phyloP scores from a whole-genome alignment of 2,888 invertebrate genomes.

The Hydrotaea diabolus region DNA sequence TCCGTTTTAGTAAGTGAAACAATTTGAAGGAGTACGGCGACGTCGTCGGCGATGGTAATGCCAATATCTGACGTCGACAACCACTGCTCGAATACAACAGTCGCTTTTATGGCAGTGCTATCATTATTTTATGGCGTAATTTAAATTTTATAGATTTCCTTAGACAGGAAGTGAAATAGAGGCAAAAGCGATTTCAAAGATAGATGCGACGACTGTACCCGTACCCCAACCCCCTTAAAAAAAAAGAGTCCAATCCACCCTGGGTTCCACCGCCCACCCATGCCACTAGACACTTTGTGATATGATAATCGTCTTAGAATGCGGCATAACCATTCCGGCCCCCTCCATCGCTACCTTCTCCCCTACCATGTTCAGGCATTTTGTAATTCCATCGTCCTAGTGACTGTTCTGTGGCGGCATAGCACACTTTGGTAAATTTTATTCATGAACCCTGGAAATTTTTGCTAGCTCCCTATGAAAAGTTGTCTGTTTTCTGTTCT shows the following conservation, averaged over 20 bases:
- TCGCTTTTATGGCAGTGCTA: slow-evolving; percentile 30
- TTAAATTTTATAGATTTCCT: slow-evolving; percentile 65
- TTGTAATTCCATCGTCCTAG: neutral
- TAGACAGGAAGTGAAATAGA: slow-evolving; percentile 52
- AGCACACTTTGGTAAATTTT: neutral
- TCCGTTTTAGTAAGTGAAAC: slow-evolving; percentile 49
- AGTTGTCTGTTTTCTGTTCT: neutral
- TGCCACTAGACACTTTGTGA: neutral
- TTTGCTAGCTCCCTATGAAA: neutral
- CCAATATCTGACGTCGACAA: no score
- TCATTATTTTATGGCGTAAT: slow-evolving; percentile 57
- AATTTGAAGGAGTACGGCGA: slow-evolving; percentile 26
- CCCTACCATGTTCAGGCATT: neutral
- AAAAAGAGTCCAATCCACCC: neutral
- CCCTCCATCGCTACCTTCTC: no score
- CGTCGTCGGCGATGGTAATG: no score
- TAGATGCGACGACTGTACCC: neutral
- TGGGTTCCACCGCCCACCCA: neutral
- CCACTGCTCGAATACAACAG: neutral
- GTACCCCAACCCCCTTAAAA: no score
- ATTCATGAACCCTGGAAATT: neutral
- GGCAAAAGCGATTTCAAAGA: slow-evolving; percentile 10
- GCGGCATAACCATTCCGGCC: neutral
- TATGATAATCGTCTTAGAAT: slow-evolving; percentile 33
- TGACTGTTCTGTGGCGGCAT: neutral